Conservation (phyloP, 2,888 invertebrate species). For the Conistra vaccinii region DNA sequence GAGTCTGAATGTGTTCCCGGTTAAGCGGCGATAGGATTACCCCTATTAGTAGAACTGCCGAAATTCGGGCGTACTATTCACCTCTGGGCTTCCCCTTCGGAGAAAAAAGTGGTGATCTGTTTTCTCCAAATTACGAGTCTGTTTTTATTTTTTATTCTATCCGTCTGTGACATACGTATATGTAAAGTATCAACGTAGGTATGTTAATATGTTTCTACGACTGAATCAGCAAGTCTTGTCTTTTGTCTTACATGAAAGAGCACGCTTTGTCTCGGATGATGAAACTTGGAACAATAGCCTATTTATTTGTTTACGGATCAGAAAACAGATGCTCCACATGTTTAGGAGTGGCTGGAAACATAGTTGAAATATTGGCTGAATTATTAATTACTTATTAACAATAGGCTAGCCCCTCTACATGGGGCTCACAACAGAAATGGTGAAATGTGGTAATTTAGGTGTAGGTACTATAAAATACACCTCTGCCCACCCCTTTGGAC, state of each 20-base stretch:
- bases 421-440: background rate
- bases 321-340: conserved; percentile 66
- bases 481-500: background rate
- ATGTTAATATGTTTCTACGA: conserved; percentile 25
- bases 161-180: background rate
- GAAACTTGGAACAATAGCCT: conserved; percentile 81
- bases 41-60: background rate
- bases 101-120: background rate
- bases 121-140: background rate
- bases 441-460: background rate
- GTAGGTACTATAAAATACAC: background rate
- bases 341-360: conserved; percentile 65
- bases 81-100: background rate
- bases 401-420: background rate
- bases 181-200: background rate
- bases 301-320: conserved; percentile 82
- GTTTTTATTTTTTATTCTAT: background rate
- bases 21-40: background rate
- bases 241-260: conserved; percentile 73
- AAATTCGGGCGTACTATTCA: background rate
- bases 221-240: conserved; percentile 62
- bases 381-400: conserved; percentile 3
- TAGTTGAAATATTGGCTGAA: conserved; percentile 6
- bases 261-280: conserved; percentile 79
- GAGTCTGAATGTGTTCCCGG: too few species aligned